These are phyloP conservation scores for Orius insidiosus DNA, from an alignment of 1,140 invertebrate genomes.

Conservation along the genomic window DNA sequence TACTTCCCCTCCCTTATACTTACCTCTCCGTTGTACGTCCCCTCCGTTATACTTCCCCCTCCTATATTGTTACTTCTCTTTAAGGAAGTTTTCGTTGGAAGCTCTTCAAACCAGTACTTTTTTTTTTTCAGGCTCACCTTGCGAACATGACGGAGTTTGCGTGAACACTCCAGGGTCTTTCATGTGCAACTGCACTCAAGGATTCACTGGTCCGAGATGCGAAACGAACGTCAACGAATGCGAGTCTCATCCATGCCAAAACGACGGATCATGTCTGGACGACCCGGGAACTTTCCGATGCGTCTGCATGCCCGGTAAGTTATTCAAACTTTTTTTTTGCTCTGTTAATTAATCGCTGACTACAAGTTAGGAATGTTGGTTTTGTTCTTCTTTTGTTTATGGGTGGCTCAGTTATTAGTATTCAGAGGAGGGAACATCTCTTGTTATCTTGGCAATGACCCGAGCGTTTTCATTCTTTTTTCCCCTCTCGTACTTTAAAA, in stretches of 20 bases:
- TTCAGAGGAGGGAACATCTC: too few relatives aligned
- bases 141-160: constrained; percentile 82
- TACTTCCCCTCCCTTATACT: too few relatives aligned
- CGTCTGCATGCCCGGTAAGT: constrained; percentile 91
- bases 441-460: too few relatives aligned
- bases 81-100: too few relatives aligned
- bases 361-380: background rate
- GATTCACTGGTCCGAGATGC: constrained; percentile 78
- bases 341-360: background rate
- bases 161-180: constrained; percentile 90
- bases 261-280: constrained; percentile 84
- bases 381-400: too few relatives aligned
- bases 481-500: too few relatives aligned
- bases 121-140: constrained; percentile 51
- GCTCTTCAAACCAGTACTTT: too few relatives aligned
- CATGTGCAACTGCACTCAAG: constrained; percentile 77
- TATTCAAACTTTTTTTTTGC: background rate
- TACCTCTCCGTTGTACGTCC: too few relatives aligned
- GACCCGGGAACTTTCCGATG: constrained; percentile 88
- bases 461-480: too few relatives aligned
- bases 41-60: too few relatives aligned
- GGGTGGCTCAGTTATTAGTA: too few relatives aligned
- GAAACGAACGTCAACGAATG: constrained; percentile 90
- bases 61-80: too few relatives aligned
- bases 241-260: constrained; percentile 84